Conservation (phyloP, 2,797 vertebrate genomes). For the Mormyrops attenuatus region DNA sequence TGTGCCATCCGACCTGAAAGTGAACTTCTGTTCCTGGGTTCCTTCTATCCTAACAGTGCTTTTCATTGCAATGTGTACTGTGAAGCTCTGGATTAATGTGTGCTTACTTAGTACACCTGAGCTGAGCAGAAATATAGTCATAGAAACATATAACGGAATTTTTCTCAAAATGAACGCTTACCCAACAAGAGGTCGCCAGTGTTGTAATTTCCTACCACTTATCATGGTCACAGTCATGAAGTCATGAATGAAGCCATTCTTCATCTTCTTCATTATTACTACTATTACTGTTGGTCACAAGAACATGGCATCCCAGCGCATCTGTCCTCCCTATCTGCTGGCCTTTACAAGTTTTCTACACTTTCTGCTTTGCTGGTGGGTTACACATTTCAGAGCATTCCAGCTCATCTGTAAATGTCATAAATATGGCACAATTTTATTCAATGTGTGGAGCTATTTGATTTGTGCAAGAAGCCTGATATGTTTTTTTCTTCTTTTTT, state of each 20-base stretch:
- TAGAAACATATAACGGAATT: neutral
- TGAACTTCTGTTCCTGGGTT: neutral
- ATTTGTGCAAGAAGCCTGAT: neutral
- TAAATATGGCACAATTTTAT: neutral
- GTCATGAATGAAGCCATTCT: neutral
- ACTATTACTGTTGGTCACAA: neutral
- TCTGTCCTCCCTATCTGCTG: neutral
- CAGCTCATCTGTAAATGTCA: neutral
- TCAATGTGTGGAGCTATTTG: neutral
- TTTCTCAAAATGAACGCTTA: neutral
- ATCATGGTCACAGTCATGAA: neutral
- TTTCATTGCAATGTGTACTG: neutral
- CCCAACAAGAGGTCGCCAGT: neutral
- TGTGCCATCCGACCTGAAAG: neutral
- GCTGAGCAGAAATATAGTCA: neutral
- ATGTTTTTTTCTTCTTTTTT: neutral
- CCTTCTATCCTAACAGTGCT: neutral
- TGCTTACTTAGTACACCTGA: neutral
- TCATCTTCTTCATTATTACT: neutral
- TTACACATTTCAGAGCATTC: neutral
- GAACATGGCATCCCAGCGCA: neutral
- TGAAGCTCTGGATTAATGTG: neutral
- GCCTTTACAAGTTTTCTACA: too few species aligned
- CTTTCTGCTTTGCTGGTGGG: neutral
- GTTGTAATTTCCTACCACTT: neutral